Evolutionary conservation across 53 echinoderm and acorn worm species (phyloP).

Genomic region (Pentamera pediparva): DNA sequence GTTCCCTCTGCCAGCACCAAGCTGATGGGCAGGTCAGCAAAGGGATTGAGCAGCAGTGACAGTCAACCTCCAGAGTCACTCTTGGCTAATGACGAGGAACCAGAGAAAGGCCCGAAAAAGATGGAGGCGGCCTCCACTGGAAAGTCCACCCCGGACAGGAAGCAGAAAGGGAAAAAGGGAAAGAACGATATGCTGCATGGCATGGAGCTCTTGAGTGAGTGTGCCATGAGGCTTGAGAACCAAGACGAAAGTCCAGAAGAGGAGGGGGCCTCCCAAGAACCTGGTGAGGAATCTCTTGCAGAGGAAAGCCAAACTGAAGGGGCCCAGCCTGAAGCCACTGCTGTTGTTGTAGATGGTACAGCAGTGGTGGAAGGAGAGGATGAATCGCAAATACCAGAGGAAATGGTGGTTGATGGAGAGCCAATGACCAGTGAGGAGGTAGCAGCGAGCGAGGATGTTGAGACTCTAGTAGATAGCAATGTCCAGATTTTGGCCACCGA

Average conservation of each 20-base stretch:
- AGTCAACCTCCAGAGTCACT: conserved; percentile 1
- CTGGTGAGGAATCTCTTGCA: neutral
- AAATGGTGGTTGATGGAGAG: neutral
- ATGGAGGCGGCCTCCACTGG: conserved; percentile 5
- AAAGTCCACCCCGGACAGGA: conserved; percentile 21
- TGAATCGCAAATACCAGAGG: neutral
- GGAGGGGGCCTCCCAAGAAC: neutral
- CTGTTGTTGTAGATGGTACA: neutral
- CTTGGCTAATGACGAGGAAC: neutral
- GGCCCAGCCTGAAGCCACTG: neutral
- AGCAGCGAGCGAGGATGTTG: too few relatives aligned
- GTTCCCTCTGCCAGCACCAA: neutral
- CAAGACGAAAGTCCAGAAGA: conserved; percentile 23
- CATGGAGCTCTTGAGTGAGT: conserved; percentile 28
- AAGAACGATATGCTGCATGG: conserved; percentile 36
- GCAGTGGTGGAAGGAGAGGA: neutral
- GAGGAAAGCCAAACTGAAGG: neutral
- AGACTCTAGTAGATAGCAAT: too few relatives aligned
- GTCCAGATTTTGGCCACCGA: too few relatives aligned
- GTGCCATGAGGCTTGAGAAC: conserved; percentile 32
- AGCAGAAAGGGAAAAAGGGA: conserved; percentile 29
- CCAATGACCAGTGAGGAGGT: too few relatives aligned
- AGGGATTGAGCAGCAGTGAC: neutral
- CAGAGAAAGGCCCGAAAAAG: neutral
- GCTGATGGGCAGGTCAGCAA: neutral